phyloP scores from a whole-genome alignment of 2,797 vertebrate genomes.

The Melanotaenia parkinsoni region DNA sequence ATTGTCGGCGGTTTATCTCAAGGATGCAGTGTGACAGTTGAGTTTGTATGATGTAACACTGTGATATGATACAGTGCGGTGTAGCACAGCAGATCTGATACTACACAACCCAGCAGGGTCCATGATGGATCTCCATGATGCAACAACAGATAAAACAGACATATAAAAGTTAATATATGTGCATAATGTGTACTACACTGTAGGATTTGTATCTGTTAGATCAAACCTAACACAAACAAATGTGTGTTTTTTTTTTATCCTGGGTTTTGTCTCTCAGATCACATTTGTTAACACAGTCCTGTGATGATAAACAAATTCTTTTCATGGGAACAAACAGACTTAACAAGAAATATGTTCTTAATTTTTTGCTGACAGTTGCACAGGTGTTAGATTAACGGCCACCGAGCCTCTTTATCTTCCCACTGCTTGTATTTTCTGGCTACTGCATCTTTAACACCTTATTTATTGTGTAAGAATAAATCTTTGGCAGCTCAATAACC shows the following conservation, averaged over 20 bases:
- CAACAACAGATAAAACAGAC: not conserved
- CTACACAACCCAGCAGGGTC: not conserved
- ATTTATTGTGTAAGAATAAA: constrained; percentile 6
- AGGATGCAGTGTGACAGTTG: constrained; percentile 18
- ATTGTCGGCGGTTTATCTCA: constrained; percentile 38
- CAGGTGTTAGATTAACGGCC: constrained; percentile 5
- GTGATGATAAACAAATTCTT: not conserved
- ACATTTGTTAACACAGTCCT: not conserved
- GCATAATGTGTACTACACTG: too few species aligned
- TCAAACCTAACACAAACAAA: not conserved
- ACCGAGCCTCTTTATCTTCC: not conserved
- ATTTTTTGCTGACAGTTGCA: not conserved
- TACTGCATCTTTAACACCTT: constrained; percentile 6
- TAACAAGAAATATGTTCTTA: not conserved
- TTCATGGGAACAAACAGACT: not conserved
- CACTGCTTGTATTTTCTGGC: constrained; percentile 1
- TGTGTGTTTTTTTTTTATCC: not conserved
- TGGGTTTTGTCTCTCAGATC: not conserved
- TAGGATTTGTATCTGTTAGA: not conserved
- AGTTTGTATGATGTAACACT: constrained; percentile 31
- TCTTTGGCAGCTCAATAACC: constrained; percentile 22
- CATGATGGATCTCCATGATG: constrained; percentile 4
- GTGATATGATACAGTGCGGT: constrained; percentile 4
- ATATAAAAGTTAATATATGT: not conserved
- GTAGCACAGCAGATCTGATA: constrained; percentile 5